Conservation (phyloP, 1,140 invertebrate species). For the Diorhabda carinulata region DNA sequence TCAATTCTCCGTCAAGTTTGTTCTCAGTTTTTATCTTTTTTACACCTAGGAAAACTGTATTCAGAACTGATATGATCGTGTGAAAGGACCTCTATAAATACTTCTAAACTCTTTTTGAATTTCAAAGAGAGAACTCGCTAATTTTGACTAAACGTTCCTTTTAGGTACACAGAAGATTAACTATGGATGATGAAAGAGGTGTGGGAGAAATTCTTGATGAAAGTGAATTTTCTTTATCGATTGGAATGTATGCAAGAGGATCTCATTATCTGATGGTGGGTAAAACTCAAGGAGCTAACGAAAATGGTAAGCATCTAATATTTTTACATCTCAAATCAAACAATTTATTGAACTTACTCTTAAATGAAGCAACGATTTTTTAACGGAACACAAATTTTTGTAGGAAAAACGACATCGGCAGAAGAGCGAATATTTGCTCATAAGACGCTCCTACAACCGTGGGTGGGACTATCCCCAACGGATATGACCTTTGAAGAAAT, state of each 20-base stretch:
- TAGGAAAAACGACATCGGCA: constrained; percentile 15
- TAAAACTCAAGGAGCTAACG: background rate
- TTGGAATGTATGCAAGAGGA: constrained; percentile 69
- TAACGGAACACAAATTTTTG: constrained; percentile 69
- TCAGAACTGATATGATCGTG: too few species aligned
- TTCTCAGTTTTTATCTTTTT: background rate
- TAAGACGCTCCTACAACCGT: constrained; percentile 28
- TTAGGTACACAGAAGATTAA: constrained; percentile 80
- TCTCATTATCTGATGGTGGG: constrained; percentile 53
- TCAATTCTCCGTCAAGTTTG: background rate
- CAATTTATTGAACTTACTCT: too few species aligned
- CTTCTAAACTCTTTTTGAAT: too few species aligned
- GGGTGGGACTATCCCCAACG: constrained; percentile 21
- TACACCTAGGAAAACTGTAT: too few species aligned
- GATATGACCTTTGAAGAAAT: constrained; percentile 13
- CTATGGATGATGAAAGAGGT: constrained; percentile 88
- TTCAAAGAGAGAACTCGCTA: too few species aligned
- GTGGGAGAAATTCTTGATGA: constrained; percentile 86
- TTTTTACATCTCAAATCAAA: too few species aligned
- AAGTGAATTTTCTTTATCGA: constrained; percentile 53
- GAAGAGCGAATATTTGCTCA: constrained; percentile 29
- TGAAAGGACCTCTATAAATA: too few species aligned
- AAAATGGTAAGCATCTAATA: background rate
- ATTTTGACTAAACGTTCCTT: background rate
- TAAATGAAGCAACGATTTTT: too few species aligned